Percentiles rank a stretch among this genome's conserved stretches.
Conservation (phyloP, 2,113 vertebrate genomes). For the Leuciscus idus region DNA sequence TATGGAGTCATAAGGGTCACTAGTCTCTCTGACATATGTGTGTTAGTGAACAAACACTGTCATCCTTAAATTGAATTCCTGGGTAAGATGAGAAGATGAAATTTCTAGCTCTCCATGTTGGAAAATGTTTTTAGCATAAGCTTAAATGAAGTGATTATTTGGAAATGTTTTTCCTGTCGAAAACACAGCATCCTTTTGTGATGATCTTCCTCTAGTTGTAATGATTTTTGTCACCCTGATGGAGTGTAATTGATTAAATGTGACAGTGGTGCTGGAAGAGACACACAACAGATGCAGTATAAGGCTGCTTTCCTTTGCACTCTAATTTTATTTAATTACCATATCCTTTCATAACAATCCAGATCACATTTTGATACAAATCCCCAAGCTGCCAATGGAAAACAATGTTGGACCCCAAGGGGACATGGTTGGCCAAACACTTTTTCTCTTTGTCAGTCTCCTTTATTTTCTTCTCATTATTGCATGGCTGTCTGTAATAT, state of each 20-base stretch:
- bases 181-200: conserved; percentile 1
- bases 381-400: conserved; percentile 60
- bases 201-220: conserved; percentile 65
- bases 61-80: not conserved
- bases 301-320: conserved; percentile 49
- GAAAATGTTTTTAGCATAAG: not conserved
- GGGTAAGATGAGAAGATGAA: not conserved
- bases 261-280: conserved; percentile 69
- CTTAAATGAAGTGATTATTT: not conserved
- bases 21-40: not conserved
- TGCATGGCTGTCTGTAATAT: not conserved
- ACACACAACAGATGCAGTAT: conserved; percentile 65
- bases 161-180: not conserved
- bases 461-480: not conserved
- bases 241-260: conserved; percentile 73
- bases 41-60: no score
- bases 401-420: conserved; percentile 60
- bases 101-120: not conserved
- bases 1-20: not conserved
- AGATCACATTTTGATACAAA: conserved; percentile 69
- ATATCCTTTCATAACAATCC: conserved; percentile 71
- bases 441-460: conserved; percentile 6
- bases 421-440: conserved; percentile 53
- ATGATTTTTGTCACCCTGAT: conserved; percentile 70
- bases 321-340: conserved; percentile 67